Evolutionary conservation across 2,797 vertebrate species (phyloP).

Genomic region (Tolypeutes matacus): DNA sequence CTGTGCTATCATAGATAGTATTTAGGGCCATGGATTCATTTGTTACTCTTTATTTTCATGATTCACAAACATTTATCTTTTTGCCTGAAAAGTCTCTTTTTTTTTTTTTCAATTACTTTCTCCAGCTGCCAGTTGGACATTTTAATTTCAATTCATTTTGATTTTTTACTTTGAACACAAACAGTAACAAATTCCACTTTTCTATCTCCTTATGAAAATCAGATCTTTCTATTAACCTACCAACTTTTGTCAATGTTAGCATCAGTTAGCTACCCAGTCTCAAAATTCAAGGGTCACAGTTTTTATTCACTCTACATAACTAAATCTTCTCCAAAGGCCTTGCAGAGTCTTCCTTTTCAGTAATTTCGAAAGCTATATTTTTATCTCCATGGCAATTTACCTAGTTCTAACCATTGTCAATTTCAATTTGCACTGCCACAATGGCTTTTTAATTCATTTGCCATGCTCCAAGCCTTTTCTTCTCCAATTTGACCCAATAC

Average conservation of each 20-base stretch:
- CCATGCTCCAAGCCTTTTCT: not conserved
- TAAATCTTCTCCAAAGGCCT: not conserved
- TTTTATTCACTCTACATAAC: not conserved
- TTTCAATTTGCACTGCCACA: not conserved
- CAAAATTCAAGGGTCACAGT: not conserved
- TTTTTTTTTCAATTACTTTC: conserved; percentile 15
- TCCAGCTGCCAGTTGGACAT: not conserved
- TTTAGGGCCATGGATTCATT: not conserved
- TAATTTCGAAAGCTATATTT: not conserved
- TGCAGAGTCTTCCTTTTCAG: not conserved
- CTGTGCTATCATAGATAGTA: not conserved
- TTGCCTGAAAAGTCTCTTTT: not conserved
- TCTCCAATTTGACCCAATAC: not conserved
- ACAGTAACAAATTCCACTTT: not conserved
- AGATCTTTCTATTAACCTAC: not conserved
- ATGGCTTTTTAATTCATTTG: not conserved
- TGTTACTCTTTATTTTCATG: not conserved
- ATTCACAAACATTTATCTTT: not conserved
- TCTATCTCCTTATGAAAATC: not conserved
- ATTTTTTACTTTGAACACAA: not conserved
- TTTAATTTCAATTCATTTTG: not conserved
- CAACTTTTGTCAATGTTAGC: not conserved
- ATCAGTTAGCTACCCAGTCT: not conserved
- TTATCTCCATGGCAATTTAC: not conserved
- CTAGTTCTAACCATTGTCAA: not conserved